These are phyloP conservation scores for Odontomachus brunneus DNA, from an alignment of 1,140 invertebrate genomes.

Conservation along the genomic window DNA sequence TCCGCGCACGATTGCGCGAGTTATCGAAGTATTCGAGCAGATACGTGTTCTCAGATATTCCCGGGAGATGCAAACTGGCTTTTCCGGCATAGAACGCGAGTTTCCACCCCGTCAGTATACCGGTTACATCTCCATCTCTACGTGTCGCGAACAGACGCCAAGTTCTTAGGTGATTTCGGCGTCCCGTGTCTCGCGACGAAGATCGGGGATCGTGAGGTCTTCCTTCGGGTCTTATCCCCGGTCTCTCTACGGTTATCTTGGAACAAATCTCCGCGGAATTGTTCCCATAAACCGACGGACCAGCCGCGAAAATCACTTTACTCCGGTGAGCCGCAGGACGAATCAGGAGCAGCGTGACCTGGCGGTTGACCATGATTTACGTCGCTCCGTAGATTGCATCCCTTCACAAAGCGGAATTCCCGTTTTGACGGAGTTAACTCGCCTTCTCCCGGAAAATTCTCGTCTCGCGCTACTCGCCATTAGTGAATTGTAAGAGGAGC, in stretches of 20 bases:
- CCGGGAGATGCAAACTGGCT: too few relatives aligned
- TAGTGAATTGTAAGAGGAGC: not conserved
- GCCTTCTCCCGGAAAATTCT: not conserved
- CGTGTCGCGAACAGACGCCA: too few relatives aligned
- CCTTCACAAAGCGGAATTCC: not conserved
- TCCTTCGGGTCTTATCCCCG: not conserved
- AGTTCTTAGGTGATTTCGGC: constrained; percentile 11
- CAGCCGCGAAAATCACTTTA: constrained; percentile 40
- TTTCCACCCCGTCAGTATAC: too few relatives aligned
- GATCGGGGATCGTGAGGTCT: too few relatives aligned
- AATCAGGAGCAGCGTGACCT: not conserved
- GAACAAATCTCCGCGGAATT: constrained; percentile 42
- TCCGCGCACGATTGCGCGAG: too few relatives aligned
- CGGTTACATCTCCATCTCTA: too few relatives aligned
- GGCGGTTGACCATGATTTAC: constrained; percentile 39
- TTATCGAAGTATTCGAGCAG: too few relatives aligned
- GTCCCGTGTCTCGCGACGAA: not conserved
- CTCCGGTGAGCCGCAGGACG: not conserved
- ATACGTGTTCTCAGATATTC: too few relatives aligned
- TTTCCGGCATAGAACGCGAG: too few relatives aligned
- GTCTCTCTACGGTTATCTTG: not conserved
- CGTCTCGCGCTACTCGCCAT: constrained; percentile 2
- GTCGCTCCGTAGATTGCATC: constrained; percentile 9
- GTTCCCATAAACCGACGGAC: constrained; percentile 22
- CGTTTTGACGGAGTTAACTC: not conserved